Base-by-base conservation (phyloP, 1,140 invertebrate species). In the Geopemphigus sp. region DNA sequence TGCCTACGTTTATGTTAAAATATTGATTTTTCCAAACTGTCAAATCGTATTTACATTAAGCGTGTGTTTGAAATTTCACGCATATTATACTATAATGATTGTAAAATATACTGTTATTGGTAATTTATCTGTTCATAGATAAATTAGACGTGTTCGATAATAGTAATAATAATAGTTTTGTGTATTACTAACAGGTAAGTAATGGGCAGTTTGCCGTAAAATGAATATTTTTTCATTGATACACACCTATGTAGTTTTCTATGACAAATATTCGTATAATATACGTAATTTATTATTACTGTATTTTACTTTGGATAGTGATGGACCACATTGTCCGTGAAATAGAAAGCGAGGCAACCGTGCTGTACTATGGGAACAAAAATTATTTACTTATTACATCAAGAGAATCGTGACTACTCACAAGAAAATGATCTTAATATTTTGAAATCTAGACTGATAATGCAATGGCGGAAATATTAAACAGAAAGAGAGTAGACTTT, bases 341-440 rank as follows among this genome's bases (percentile, higher is more conserved):
- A 78, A 78, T 78, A 78, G 74, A 78, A 78, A 78, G 74, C 57
- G 24, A 61, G 68, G 53, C 17, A 53, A 53, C 57, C n/a, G 32
- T 72, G 47, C 15, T 12, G 24, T 63, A 47, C 57, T 50, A 78
- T 76, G 39, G 39, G 74, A 78, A 78, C 74, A 78, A 78, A 59
- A 59, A 63, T 63, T 19, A 32, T 78, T 78, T 63, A 78, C 73
- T 61, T 61, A 78, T 78, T 61, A 78, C 56, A 78, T 78, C 57
- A 63, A 59, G 5, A n/a, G 22, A 78, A 61, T 78, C 74, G 74
- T 78, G 74, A 78, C 74, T 78, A 72, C 47, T 54, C 26, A n/a
- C 68, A 24, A 72, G 22, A 78, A 15, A 63, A 61, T 50, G n/a
- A 78, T 78, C 11, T 6, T 26, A 78, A 63, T 63, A 78, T 78